Conservation (phyloP, 2,888 invertebrate species). For the Hypsopygia costalis region DNA sequence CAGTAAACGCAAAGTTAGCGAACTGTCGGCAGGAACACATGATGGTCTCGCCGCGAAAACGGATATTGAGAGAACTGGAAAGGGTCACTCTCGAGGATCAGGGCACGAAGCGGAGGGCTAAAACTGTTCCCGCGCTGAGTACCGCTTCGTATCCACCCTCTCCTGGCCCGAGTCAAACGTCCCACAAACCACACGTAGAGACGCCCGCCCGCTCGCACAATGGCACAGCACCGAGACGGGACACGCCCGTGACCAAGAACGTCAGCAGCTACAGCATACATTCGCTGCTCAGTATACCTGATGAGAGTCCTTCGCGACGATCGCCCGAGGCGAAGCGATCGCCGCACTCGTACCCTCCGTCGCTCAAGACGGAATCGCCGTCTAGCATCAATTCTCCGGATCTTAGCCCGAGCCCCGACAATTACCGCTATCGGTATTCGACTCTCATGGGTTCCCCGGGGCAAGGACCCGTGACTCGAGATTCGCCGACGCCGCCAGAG, state of each 20-base stretch:
- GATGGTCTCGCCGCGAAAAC: constrained; percentile 90
- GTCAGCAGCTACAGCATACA: constrained; percentile 92
- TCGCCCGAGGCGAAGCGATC: constrained; percentile 60
- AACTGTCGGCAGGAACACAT: constrained; percentile 71
- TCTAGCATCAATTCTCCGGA: constrained; percentile 63
- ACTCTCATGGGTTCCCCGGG: constrained; percentile 55
- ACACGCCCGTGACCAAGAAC: constrained; percentile 55
- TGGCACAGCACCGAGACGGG: constrained; percentile 46
- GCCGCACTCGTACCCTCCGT: constrained; percentile 58
- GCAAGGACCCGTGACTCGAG: constrained; percentile 44
- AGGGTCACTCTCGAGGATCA: constrained; percentile 86
- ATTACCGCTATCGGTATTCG: constrained; percentile 59
- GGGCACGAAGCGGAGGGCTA: constrained; percentile 82
- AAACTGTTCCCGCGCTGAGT: constrained; percentile 64
- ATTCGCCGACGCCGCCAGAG: constrained; percentile 58
- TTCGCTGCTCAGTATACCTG: constrained; percentile 87
- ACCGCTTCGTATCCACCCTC: constrained; percentile 53
- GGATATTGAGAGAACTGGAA: constrained; percentile 90
- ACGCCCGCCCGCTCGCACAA: constrained; percentile 38
- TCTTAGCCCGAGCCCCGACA: constrained; percentile 65
- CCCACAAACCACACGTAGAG: constrained; percentile 31
- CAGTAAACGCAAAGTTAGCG: constrained; percentile 66
- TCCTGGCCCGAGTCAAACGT: constrained; percentile 39
- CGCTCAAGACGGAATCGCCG: constrained; percentile 63
- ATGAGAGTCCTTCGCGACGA: constrained; percentile 58